Base-by-base conservation (phyloP, 2,888 invertebrate species). In the Leptopilina syphax region DNA sequence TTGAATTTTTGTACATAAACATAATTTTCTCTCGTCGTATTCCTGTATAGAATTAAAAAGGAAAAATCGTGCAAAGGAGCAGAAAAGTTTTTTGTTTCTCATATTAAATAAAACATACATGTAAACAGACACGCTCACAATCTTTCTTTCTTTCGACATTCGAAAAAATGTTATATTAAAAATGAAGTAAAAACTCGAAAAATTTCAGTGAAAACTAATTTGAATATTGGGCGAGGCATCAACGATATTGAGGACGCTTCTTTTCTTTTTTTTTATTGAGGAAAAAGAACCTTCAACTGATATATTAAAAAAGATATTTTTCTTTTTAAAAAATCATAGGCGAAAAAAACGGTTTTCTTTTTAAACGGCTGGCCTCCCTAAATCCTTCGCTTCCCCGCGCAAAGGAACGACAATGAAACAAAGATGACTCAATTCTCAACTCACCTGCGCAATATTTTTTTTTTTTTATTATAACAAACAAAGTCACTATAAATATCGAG, bases 341-440 rank as follows among this genome's bases (percentile, higher is more conserved):
- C 65, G 57, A 80, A 78, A 80, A 78, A 79, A 12, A 6, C 54
- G 80, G 77, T 80, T 80, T 79, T 77, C 50, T 80, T 80, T 79
- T 77, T 67, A 79, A 91, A 89, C 91, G 90, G 92, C 92, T 92
- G 91, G 92, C 92, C 90, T 91, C 90, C 92, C 92, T 89, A 90
- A 50, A 86, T 90, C 89, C 90, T 90, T 90, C 89, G 90, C 91
- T 91, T 91, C 91, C 92, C 92, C 91, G 91, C 91, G 91, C 91
- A 91, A 91, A 90, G 88, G 89, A 86, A 87, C 87, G 86, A 91
- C 88, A 89, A 87, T 89, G 9, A 87, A 89, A 90, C 87, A 89
- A 90, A 91, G 90, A 90, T 92, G 92, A 92, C 87, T 91, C 91
- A 91, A 91, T 90, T 90, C 91, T 92, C 90, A 91, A 92, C 92